A percentile compares a stretch with the other conserved stretches of the same genome.
Conservation (phyloP, 2,797 vertebrate species). For the Gymnoscopelus braueri region DNA sequence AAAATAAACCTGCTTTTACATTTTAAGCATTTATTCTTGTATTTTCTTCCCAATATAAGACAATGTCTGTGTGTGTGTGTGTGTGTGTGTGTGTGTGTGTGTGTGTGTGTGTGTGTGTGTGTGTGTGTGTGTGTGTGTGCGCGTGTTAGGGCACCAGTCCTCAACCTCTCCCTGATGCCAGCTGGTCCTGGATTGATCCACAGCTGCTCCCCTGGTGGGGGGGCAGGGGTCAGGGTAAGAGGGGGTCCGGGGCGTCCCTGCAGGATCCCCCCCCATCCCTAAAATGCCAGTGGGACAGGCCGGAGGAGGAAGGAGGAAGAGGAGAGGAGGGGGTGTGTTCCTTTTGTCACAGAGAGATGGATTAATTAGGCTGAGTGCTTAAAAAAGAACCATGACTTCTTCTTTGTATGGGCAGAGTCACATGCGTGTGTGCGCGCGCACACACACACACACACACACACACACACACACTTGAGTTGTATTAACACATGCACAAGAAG, state of each 20-base stretch:
- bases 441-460: conserved; percentile 1
- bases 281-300: conserved; percentile 77
- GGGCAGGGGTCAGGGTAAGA: conserved; percentile 78
- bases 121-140: conserved; percentile 6
- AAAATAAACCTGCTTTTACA: too few species aligned
- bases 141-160: conserved; percentile 43
- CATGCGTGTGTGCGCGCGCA: not conserved
- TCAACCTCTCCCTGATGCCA: conserved; percentile 67
- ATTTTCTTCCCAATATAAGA: too few species aligned
- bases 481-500: not conserved
- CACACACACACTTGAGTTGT: conserved; percentile 3
- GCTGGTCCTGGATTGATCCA: conserved; percentile 83
- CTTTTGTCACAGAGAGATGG: conserved; percentile 69
- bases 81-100: conserved; percentile 24
- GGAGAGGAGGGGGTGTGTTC: conserved; percentile 34
- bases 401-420: conserved; percentile 52
- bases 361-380: conserved; percentile 79
- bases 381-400: conserved; percentile 41
- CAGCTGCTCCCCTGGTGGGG: conserved; percentile 83
- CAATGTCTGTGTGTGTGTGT: not conserved
- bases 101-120: conserved; percentile 27
- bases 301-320: conserved; percentile 57
- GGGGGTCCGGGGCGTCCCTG: conserved; percentile 74
- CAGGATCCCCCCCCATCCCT: conserved; percentile 64
- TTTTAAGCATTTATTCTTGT: too few species aligned